Percentiles rank a stretch among this genome's conserved stretches.
Evolutionary conservation across 2,888 invertebrate genomes (phyloP).

Genomic region (Diogma glabrata): DNA sequence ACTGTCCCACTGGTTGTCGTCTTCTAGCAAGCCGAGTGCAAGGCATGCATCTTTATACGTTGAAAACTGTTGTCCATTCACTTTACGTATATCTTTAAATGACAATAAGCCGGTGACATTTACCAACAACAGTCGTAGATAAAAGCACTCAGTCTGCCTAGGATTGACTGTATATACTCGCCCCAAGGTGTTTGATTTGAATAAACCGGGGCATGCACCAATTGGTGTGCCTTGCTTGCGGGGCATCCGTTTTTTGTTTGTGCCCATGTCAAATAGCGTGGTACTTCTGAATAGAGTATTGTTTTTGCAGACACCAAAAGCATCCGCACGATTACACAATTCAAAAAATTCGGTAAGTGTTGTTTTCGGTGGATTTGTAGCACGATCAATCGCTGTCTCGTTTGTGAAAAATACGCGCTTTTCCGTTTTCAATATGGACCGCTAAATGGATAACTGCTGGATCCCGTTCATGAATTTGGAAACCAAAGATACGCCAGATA

Average conservation of each 20-base stretch:
- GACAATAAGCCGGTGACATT: not conserved
- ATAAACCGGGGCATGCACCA: not conserved
- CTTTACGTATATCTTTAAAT: not conserved
- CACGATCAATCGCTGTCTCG: constrained; percentile 16
- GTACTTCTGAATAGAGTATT: not conserved
- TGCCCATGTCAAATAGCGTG: not conserved
- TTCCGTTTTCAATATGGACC: too few relatives aligned
- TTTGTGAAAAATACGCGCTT: constrained; percentile 20
- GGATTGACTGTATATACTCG: not conserved
- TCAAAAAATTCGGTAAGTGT: not conserved
- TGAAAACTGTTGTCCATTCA: not conserved
- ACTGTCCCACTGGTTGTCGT: not conserved
- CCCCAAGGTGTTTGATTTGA: too few relatives aligned
- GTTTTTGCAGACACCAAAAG: not conserved
- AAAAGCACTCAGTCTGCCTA: not conserved
- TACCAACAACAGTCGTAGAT: not conserved
- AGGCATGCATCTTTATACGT: too few relatives aligned
- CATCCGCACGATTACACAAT: not conserved
- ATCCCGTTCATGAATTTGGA: too few relatives aligned
- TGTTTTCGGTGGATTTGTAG: constrained; percentile 14
- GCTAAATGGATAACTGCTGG: too few relatives aligned
- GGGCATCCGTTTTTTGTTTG: not conserved
- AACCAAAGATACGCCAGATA: too few relatives aligned
- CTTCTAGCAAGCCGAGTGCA: too few relatives aligned
- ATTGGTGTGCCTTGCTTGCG: not conserved